Conservation (phyloP, 1,140 invertebrate species). For the Eufriesea mexicana region DNA sequence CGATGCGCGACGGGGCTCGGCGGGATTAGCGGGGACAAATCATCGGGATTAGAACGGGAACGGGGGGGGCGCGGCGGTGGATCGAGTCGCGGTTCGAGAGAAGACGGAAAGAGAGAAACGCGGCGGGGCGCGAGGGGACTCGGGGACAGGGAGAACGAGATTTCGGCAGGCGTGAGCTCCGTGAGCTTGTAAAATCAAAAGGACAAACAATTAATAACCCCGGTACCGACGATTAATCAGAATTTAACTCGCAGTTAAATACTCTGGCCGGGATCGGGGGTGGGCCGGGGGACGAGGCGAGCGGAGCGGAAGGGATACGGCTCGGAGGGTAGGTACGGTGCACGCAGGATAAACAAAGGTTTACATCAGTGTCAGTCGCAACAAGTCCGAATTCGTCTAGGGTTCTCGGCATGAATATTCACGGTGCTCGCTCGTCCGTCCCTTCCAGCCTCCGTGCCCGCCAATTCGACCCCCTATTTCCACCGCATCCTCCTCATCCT, state of each 20-base stretch:
- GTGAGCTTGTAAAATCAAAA: constrained; percentile 78
- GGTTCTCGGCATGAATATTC: constrained; percentile 81
- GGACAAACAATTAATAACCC: constrained; percentile 82
- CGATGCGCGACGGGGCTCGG: constrained; percentile 41
- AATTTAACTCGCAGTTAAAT: constrained; percentile 78
- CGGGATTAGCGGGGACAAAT: constrained; percentile 81
- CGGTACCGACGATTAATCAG: constrained; percentile 75
- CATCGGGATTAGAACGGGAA: constrained; percentile 78
- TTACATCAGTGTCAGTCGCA: constrained; percentile 83
- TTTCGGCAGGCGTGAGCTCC: constrained; percentile 45
- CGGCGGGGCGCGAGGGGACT: not conserved
- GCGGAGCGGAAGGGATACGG: constrained; percentile 26
- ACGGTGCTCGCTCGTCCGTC: constrained; percentile 64
- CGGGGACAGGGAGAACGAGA: constrained; percentile 34
- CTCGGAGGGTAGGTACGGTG: constrained; percentile 32
- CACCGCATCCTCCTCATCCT: not conserved
- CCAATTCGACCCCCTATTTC: constrained; percentile 49
- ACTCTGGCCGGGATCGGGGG: constrained; percentile 48
- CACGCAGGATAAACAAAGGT: constrained; percentile 79
- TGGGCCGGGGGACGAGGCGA: constrained; percentile 11
- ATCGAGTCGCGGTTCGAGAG: not conserved
- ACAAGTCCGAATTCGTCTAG: constrained; percentile 81
- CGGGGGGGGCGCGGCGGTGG: constrained; percentile 13
- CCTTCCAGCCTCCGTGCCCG: constrained; percentile 48
- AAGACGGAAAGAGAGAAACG: constrained; percentile 42